phyloP scores from a whole-genome alignment of 1,140 invertebrate genomes.

The Ridgeia piscesae region DNA sequence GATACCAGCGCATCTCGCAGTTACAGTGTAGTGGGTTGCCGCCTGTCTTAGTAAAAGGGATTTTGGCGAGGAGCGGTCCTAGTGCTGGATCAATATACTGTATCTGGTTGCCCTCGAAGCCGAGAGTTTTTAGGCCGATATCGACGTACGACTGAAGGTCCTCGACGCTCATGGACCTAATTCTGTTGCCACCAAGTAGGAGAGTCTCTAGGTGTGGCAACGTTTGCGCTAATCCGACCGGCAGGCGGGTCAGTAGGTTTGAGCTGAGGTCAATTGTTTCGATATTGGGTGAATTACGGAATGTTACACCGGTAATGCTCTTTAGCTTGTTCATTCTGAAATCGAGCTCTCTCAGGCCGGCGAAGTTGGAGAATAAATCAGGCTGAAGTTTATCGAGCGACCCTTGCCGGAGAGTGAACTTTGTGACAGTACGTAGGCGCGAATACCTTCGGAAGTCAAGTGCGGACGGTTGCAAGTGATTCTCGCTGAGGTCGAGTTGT shows the following conservation, averaged over 20 bases:
- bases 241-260: not conserved
- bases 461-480: not conserved
- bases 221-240: not conserved
- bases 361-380: not conserved
- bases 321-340: not conserved
- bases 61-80: not conserved
- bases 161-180: not conserved
- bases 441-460: not conserved
- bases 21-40: constrained; percentile 26
- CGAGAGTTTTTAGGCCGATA: not conserved
- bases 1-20: constrained; percentile 33
- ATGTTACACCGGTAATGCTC: not conserved
- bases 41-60: not conserved
- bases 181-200: not conserved
- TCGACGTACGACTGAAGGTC: not conserved
- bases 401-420: not conserved
- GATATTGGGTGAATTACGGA: not conserved
- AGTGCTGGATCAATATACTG: not conserved
- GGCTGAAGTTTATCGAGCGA: not conserved
- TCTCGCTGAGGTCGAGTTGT: not conserved
- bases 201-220: not conserved
- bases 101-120: not conserved
- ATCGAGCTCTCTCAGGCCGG: not conserved
- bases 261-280: not conserved
- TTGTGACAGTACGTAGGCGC: not conserved